These are phyloP conservation scores for Dryocosmus kuriphilus DNA, from an alignment of 2,888 invertebrate genomes.

Conservation along the genomic window DNA sequence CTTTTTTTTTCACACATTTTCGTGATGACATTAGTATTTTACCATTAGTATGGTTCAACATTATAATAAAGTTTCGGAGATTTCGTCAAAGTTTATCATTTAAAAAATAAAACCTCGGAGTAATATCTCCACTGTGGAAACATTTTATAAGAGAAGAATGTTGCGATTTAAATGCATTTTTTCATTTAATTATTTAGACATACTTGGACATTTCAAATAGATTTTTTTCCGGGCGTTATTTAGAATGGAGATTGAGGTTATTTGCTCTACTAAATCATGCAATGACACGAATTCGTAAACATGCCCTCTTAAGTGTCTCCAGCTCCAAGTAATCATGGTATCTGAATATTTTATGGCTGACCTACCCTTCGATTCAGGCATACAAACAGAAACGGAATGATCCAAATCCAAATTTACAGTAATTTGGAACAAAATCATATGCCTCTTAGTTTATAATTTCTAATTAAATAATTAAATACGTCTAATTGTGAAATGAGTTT, in stretches of 20 bases:
- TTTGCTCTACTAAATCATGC: not conserved
- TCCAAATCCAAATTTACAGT: not conserved
- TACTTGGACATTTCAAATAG: not conserved
- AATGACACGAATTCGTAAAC: not conserved
- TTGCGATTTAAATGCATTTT: not conserved
- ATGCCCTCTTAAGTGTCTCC: not conserved
- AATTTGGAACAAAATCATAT: not conserved
- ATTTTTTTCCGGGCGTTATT: not conserved
- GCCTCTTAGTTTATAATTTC: too few species aligned
- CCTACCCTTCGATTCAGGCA: not conserved
- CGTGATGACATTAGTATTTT: too few species aligned
- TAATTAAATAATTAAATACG: too few species aligned
- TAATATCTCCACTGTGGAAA: not conserved
- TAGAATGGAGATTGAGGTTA: not conserved
- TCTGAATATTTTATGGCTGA: not conserved
- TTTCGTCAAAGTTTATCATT: not conserved
- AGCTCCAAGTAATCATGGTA: conserved; percentile 1
- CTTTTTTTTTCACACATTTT: not conserved
- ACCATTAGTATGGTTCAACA: too few species aligned
- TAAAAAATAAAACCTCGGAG: too few species aligned
- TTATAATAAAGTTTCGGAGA: not conserved
- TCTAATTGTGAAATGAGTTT: too few species aligned
- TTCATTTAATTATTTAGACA: not conserved
- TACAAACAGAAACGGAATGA: not conserved
- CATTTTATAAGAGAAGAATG: not conserved